A percentile compares a stretch with the other conserved stretches of the same genome.
Evolutionary conservation across 2,888 invertebrate genomes (phyloP).

Genomic region (Eupithecia inturbata): DNA sequence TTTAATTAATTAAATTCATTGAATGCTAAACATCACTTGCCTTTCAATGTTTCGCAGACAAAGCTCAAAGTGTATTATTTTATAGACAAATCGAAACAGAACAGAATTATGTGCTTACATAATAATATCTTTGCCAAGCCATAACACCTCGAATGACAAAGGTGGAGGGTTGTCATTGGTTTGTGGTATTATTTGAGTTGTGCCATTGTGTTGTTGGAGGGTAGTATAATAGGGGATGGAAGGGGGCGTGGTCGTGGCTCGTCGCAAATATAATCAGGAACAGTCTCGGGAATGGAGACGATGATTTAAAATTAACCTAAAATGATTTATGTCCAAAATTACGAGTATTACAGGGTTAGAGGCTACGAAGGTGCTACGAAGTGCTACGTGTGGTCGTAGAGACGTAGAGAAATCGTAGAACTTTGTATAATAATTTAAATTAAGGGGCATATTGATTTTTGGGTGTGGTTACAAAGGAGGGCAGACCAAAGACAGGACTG

Average conservation of each 20-base stretch:
- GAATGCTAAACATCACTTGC: constrained; percentile 78
- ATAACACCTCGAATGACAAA: constrained; percentile 31
- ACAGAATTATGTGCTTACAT: constrained; percentile 63
- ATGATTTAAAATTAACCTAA: constrained; percentile 7
- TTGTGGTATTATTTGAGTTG: constrained; percentile 48
- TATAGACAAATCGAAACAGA: constrained; percentile 77
- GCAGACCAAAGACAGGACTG: no score
- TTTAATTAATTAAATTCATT: constrained; percentile 81
- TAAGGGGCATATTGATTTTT: not conserved
- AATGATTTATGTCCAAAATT: not conserved
- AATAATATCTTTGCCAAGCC: constrained; percentile 41
- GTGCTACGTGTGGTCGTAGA: constrained; percentile 17
- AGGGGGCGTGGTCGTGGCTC: constrained; percentile 79
- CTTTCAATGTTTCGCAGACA: constrained; percentile 78
- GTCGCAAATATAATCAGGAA: constrained; percentile 83
- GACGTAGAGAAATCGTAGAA: not conserved
- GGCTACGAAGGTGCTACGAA: constrained; percentile 24
- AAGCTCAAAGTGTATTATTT: constrained; percentile 84
- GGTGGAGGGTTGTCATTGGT: constrained; percentile 47
- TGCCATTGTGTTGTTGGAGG: constrained; percentile 52
- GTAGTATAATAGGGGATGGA: constrained; percentile 80
- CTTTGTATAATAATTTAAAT: not conserved
- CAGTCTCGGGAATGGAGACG: constrained; percentile 54
- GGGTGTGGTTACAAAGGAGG: no score
- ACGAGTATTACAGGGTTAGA: not conserved